Percentiles rank a stretch among this genome's conserved stretches.
Evolutionary conservation across 2,888 invertebrate species (phyloP).

Genomic region (Meghimatium bilineatum): DNA sequence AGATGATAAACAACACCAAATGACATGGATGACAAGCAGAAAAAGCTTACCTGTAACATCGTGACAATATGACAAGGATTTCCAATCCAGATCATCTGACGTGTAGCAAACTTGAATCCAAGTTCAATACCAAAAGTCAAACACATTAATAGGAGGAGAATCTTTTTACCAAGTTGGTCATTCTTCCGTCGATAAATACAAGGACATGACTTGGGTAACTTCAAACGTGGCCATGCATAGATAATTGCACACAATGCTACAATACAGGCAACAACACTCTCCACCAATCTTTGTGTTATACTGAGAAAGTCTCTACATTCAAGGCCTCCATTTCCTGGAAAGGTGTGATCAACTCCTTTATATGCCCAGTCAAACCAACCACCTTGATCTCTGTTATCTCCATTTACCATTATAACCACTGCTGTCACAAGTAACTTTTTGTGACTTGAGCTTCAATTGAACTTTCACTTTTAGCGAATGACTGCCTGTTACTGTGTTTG

Average conservation of each 20-base stretch:
- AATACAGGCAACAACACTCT: slow-evolving; percentile 79
- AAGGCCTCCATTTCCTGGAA: slow-evolving; percentile 92
- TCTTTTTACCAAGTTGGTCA: slow-evolving; percentile 77
- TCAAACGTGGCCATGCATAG: slow-evolving; percentile 64
- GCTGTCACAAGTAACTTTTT: neutral
- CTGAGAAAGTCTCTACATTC: slow-evolving; percentile 90
- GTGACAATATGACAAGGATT: slow-evolving; percentile 98
- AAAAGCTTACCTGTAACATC: slow-evolving; percentile 83
- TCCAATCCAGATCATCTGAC: slow-evolving; percentile 93
- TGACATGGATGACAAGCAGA: neutral
- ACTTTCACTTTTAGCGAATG: neutral
- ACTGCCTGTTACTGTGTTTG: neutral
- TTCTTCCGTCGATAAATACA: slow-evolving; percentile 45
- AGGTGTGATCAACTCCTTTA: slow-evolving; percentile 89
- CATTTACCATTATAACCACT: neutral
- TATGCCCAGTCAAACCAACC: slow-evolving; percentile 78
- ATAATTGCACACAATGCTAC: slow-evolving; percentile 64
- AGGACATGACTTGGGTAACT: slow-evolving; percentile 59
- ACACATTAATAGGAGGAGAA: slow-evolving; percentile 87
- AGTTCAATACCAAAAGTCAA: slow-evolving; percentile 95
- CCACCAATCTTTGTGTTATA: slow-evolving; percentile 84
- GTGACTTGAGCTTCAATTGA: neutral
- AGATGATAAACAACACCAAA: no score
- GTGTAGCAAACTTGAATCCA: slow-evolving; percentile 95
- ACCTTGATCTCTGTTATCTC: neutral